Evolutionary conservation across 2,797 vertebrate genomes (phyloP).

Genomic region (Tympanoctomys barrerae): DNA sequence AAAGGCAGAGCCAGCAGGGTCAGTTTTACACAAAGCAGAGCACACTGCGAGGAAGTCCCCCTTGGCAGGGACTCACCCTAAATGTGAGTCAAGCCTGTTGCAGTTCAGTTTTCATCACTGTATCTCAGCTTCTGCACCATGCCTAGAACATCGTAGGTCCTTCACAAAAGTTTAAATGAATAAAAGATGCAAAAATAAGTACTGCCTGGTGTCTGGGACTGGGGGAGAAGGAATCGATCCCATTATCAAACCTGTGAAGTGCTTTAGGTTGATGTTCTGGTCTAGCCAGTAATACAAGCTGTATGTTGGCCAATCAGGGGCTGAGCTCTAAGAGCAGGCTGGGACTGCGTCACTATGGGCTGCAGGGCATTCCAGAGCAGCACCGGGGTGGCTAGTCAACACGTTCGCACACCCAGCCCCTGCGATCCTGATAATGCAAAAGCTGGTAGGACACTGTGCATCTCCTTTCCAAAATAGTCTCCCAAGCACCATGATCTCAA

Average conservation of each 20-base stretch:
- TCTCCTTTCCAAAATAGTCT: not conserved
- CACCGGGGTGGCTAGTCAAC: not conserved
- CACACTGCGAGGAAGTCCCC: not conserved
- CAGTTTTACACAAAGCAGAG: not conserved
- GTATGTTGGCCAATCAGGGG: not conserved
- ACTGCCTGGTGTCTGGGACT: not conserved
- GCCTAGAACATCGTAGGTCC: not conserved
- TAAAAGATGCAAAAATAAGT: not conserved
- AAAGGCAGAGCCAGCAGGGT: not conserved
- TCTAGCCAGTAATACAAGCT: not conserved
- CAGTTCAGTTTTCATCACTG: conserved; percentile 32
- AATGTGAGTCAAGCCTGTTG: not conserved
- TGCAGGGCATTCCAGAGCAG: not conserved
- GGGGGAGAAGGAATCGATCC: not conserved
- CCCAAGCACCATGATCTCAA: not conserved
- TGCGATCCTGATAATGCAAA: not conserved
- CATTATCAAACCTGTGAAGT: not conserved
- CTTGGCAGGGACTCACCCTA: not conserved
- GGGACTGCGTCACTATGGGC: no score
- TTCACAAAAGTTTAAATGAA: conserved; percentile 12
- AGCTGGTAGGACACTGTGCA: not conserved
- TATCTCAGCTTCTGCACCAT: not conserved
- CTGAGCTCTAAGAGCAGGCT: no score
- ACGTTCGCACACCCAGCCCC: no score
- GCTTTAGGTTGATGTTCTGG: not conserved